Evolutionary conservation across 2,113 vertebrate species (phyloP).

Genomic region (Rana temporaria): DNA sequence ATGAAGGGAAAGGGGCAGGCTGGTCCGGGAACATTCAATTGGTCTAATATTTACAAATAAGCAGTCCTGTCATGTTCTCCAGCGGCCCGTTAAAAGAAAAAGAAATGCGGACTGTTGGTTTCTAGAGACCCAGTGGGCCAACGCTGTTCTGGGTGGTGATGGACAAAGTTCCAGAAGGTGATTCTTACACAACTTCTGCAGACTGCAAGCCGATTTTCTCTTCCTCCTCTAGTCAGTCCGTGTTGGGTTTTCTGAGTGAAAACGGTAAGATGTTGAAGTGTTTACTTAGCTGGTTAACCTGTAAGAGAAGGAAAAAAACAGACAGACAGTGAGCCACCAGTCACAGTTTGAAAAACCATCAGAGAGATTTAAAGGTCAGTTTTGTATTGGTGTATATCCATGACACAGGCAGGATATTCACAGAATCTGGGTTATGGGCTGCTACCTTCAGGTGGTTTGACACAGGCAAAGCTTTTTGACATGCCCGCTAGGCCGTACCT

Average conservation of each 20-base stretch:
- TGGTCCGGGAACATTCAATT: constrained; percentile 75
- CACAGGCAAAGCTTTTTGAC: too few species aligned
- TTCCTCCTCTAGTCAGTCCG: constrained; percentile 92
- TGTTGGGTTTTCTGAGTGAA: constrained; percentile 87
- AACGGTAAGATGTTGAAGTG: constrained; percentile 94
- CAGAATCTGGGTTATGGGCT: too few species aligned
- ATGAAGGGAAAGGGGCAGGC: not conserved
- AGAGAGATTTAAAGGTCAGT: too few species aligned
- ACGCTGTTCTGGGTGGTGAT: constrained; percentile 76
- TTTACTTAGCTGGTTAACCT: constrained; percentile 92
- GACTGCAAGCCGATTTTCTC: constrained; percentile 81
- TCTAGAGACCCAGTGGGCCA: constrained; percentile 60
- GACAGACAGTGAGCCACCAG: too few species aligned
- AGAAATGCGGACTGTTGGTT: not conserved
- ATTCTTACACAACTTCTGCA: constrained; percentile 82
- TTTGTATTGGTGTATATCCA: too few species aligned
- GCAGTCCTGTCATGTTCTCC: constrained; percentile 47
- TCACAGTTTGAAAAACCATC: too few species aligned
- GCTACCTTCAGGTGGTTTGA: too few species aligned
- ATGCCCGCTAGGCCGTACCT: too few species aligned
- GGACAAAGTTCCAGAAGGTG: constrained; percentile 80
- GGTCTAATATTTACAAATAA: constrained; percentile 71
- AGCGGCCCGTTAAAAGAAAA: constrained; percentile 58
- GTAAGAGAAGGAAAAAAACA: not conserved
- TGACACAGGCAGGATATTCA: too few species aligned